A percentile compares a stretch with the other conserved stretches of the same genome.
Evolutionary conservation across 2,113 vertebrate genomes (phyloP).

Genomic region (Naja naja): DNA sequence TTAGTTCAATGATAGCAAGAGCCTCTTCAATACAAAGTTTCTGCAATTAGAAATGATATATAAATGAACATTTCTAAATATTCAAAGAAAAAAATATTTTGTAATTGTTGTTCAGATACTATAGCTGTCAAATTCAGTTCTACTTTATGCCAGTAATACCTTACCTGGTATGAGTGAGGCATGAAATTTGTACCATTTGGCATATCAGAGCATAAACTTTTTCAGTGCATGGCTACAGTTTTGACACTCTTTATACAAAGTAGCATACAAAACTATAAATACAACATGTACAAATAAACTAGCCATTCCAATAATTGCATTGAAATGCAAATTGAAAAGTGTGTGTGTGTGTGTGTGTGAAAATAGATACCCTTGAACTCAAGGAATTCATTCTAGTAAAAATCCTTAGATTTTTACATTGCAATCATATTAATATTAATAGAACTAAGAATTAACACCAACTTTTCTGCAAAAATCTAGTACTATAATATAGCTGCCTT

Average conservation of each 20-base stretch:
- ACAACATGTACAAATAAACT: accelerated
- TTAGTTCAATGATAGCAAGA: background rate
- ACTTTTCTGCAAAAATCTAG: background rate
- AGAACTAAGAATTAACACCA: conserved; percentile 21
- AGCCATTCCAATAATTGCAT: background rate
- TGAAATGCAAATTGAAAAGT: background rate
- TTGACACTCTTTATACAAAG: background rate
- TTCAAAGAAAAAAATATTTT: background rate
- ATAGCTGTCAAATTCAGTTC: background rate
- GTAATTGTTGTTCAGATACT: background rate
- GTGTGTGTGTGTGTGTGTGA: background rate
- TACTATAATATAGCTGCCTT: background rate
- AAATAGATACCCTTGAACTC: background rate
- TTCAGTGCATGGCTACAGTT: background rate
- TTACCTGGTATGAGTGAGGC: conserved; percentile 13
- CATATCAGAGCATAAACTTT: accelerated
- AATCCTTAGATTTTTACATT: background rate
- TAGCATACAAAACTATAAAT: conserved; percentile 3
- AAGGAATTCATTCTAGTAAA: background rate
- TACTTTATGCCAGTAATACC: conserved; percentile 2
- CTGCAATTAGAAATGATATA: background rate
- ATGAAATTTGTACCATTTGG: accelerated
- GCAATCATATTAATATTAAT: background rate
- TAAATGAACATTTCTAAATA: background rate
- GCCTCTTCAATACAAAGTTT: background rate